These are phyloP conservation scores for Myathropa florea DNA, from an alignment of 2,888 invertebrate species.

Conservation along the genomic window DNA sequence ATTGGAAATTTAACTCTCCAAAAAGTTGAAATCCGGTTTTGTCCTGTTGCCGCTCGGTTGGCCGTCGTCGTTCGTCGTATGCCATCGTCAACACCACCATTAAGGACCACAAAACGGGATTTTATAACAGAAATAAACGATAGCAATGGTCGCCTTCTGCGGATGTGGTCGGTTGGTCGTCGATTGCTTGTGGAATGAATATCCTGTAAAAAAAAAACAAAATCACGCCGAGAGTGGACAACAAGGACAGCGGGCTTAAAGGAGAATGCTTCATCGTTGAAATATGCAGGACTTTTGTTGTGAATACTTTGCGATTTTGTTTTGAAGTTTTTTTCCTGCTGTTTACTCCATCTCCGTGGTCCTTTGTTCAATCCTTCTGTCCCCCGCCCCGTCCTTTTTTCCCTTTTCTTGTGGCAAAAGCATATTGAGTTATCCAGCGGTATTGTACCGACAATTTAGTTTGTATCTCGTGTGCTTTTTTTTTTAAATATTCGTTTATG, in stretches of 20 bases:
- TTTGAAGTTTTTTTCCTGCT: constrained; percentile 9
- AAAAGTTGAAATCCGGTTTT: constrained; percentile 48
- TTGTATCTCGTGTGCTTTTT: not conserved
- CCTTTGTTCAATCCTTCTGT: not conserved
- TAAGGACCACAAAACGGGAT: not conserved
- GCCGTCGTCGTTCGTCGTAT: not conserved
- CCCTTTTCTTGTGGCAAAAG: not conserved
- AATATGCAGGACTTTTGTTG: constrained; percentile 55
- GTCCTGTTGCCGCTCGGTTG: not conserved
- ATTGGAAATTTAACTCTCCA: constrained; percentile 67
- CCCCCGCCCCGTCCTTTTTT: not conserved
- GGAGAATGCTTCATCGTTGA: constrained; percentile 49
- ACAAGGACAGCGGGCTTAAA: not conserved
- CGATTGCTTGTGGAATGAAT: constrained; percentile 32
- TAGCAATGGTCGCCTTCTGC: constrained; percentile 38
- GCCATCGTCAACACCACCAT: constrained; percentile 3
- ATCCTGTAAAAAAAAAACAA: constrained; percentile 31
- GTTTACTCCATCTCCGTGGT: not conserved
- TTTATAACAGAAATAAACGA: constrained; percentile 28
- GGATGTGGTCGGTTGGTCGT: constrained; percentile 58
- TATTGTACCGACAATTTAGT: constrained; percentile 39
- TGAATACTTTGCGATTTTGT: constrained; percentile 29
- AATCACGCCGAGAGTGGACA: not conserved
- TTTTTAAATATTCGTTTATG: not conserved
- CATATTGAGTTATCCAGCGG: constrained; percentile 36